These are phyloP conservation scores for Catharus minimus DNA, from an alignment of 2,113 vertebrate genomes.

Conservation along the genomic window DNA sequence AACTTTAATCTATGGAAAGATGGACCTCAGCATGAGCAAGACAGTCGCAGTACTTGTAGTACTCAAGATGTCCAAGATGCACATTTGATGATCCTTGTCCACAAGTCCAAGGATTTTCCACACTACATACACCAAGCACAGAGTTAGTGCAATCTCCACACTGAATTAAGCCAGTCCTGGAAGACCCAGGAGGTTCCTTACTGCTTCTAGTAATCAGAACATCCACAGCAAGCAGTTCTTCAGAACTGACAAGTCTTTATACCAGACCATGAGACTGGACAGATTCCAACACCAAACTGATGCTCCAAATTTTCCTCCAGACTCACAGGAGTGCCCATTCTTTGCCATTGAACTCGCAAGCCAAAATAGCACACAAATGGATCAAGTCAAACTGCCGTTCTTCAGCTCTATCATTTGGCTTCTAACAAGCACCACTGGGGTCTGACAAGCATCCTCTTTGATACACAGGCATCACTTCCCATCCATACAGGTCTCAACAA, in stretches of 20 bases:
- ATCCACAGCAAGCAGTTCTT: not conserved
- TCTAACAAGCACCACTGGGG: not conserved
- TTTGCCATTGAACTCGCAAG: not conserved
- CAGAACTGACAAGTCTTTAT: not conserved
- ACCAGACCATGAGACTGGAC: not conserved
- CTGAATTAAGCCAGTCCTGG: not conserved
- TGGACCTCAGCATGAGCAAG: not conserved
- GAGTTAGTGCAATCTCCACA: not conserved
- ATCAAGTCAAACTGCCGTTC: not conserved
- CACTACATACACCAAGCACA: not conserved
- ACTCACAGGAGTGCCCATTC: not conserved
- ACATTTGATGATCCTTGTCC: not conserved
- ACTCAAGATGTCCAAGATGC: not conserved
- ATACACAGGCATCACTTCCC: not conserved
- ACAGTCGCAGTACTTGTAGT: not conserved
- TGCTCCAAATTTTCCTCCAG: not conserved
- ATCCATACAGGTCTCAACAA: not conserved
- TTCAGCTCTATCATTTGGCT: not conserved
- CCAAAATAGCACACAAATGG: not conserved
- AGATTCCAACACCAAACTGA: not conserved
- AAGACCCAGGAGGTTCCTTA: not conserved
- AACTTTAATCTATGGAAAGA: not conserved
- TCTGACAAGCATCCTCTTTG: not conserved
- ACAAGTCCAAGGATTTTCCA: not conserved
- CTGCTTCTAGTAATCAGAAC: not conserved